Conservation (phyloP, 2,888 invertebrate genomes). For the Hemithea aestivaria region DNA sequence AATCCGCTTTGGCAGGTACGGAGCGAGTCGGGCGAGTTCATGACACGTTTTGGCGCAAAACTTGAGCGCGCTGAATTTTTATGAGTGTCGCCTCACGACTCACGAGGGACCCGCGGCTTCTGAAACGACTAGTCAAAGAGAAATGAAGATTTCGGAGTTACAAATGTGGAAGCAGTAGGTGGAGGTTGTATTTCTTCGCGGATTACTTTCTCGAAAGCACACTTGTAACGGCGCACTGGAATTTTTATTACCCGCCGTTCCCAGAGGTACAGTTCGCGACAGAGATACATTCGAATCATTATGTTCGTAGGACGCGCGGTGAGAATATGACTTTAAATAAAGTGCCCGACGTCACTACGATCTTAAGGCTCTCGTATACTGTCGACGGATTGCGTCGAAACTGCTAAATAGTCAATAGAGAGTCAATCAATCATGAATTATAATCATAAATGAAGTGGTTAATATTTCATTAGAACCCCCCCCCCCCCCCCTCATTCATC, state of each 20-base stretch:
- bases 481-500: too few species aligned
- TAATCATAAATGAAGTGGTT: too few species aligned
- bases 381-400: too few species aligned
- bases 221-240: conserved; percentile 62
- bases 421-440: too few species aligned
- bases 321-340: conserved; percentile 45
- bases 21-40: conserved; percentile 33
- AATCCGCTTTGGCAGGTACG: conserved; percentile 41
- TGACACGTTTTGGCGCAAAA: conserved; percentile 52
- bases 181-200: conserved; percentile 68
- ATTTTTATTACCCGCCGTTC: conserved; percentile 69
- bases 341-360: conserved; percentile 22
- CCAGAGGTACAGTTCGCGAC: conserved; percentile 63
- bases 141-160: conserved; percentile 76
- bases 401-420: too few species aligned
- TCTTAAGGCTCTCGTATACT: too few species aligned
- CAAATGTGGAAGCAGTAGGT: conserved; percentile 71
- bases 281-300: conserved; percentile 66
- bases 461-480: too few species aligned
- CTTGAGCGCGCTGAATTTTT: conserved; percentile 70
- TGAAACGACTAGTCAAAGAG: conserved; percentile 74
- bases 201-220: conserved; percentile 71
- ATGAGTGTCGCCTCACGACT: conserved; percentile 70
- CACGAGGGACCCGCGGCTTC: conserved; percentile 68
- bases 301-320: conserved; percentile 50